Conservation (phyloP, 1,140 invertebrate genomes). For the Neodiprion lecontei region DNA sequence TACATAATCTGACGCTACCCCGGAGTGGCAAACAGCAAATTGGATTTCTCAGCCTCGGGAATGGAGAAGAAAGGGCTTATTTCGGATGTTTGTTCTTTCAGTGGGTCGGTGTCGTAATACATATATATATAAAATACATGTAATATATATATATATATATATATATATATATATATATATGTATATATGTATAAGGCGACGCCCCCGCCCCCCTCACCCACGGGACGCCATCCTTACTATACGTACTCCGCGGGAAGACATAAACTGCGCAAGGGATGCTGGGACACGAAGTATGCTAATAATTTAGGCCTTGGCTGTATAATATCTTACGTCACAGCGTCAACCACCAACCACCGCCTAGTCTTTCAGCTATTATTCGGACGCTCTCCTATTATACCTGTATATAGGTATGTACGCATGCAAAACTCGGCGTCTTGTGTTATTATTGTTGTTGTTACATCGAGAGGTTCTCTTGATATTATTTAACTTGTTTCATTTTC, state of each 20-base stretch:
- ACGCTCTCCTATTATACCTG: too few relatives aligned
- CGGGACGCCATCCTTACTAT: not conserved
- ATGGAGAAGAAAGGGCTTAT: constrained; percentile 12
- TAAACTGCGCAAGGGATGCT: constrained; percentile 49
- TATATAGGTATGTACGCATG: too few relatives aligned
- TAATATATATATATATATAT: not conserved
- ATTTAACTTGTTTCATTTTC: not conserved
- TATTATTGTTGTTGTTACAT: not conserved
- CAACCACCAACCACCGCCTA: too few relatives aligned
- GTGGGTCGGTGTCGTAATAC: constrained; percentile 22
- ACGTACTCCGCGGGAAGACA: constrained; percentile 16
- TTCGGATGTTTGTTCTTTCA: constrained; percentile 35
- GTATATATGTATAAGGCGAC: not conserved
- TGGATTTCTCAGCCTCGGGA: constrained; percentile 10
- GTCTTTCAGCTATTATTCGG: too few relatives aligned
- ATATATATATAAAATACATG: too few relatives aligned
- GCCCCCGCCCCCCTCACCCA: not conserved
- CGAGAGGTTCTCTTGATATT: not conserved
- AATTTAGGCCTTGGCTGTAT: constrained; percentile 29
- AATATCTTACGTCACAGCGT: constrained; percentile 1
- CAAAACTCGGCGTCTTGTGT: too few relatives aligned
- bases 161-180: not conserved
- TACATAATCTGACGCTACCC: too few relatives aligned
- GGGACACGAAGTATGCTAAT: constrained; percentile 52
- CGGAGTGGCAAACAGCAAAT: constrained; percentile 11